Conservation (phyloP, 1,140 invertebrate genomes). For the Eumeta japonica region DNA sequence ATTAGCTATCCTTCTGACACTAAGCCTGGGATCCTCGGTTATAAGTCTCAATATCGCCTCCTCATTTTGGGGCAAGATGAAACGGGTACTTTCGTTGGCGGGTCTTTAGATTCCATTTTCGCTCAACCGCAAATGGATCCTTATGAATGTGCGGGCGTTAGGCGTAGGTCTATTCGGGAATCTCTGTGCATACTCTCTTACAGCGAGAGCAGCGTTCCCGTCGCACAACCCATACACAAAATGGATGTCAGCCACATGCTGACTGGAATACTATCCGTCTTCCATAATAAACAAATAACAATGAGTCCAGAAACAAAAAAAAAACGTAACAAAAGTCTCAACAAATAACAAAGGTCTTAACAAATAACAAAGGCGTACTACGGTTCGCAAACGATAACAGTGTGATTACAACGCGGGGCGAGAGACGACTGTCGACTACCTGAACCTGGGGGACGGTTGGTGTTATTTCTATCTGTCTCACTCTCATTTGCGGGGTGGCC, state of each 20-base stretch:
- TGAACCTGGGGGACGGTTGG: too few species aligned
- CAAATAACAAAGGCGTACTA: too few species aligned
- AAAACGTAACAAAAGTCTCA: slow-evolving; percentile 5
- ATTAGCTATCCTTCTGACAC: too few species aligned
- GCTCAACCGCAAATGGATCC: too few species aligned
- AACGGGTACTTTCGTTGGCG: too few species aligned
- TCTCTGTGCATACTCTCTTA: slow-evolving; percentile 8
- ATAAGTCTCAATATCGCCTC: too few species aligned
- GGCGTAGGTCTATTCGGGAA: slow-evolving; percentile 8
- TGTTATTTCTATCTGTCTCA: too few species aligned
- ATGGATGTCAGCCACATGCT: slow-evolving; percentile 10
- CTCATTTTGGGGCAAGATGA: too few species aligned
- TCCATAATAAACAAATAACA: background rate
- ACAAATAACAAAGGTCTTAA: slow-evolving; percentile 6
- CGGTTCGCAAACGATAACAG: slow-evolving; percentile 5
- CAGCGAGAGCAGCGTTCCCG: slow-evolving; percentile 10
- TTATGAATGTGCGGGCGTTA: too few species aligned
- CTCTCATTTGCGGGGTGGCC: too few species aligned
- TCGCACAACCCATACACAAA: slow-evolving; percentile 13
- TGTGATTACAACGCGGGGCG: slow-evolving; percentile 10
- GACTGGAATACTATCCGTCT: slow-evolving; percentile 4
- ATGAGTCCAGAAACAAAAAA: slow-evolving; percentile 5
- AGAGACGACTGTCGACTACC: slow-evolving; percentile 10
- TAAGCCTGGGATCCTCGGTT: too few species aligned
- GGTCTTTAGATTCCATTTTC: too few species aligned